Base-by-base conservation (phyloP, 2,113 vertebrate species). In the Gulo gulo region DNA sequence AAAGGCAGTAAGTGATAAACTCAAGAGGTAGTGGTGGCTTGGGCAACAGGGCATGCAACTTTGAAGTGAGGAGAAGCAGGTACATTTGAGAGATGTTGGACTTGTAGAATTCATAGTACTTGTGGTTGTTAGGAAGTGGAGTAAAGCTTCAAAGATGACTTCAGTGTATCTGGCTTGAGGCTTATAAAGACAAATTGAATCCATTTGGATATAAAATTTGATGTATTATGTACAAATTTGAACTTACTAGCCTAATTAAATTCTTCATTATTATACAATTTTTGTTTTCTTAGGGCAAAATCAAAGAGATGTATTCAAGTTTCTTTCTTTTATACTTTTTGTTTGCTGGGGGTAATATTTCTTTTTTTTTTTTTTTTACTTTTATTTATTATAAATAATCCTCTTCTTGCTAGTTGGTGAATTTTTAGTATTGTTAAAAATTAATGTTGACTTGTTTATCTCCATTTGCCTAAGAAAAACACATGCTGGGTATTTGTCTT, bases 401-500 rank as follows among this genome's bases (percentile, higher is more conserved):
- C 1, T 18, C 11, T 16, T 86, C 71, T 80, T 67, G 16, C 10
- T 61, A 6, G 15, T 82, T 34, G 71, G 16, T 61, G 0, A 50
- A 55, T 91, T 71, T 55, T 79, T 57, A 87, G 63, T 36, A 36
- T 47, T 79, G 7, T 29, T 95, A 78, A 78, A 96, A 91, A 91
- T 76, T 36, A 88, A 47, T 50, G 1, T 76, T 34, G 18, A 26
- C 23, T 21, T 88, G 13, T 65, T 86, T 57, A 42, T 26, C 20
- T 74, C 2, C 2, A 71, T 96, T 94, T 88, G 2, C 45, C 16
- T 52, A 50, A 87, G 79, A 87, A 91, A 80, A 73, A 71, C 34
- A 88, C 34, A 26, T 79, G 8, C 11, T 50, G 7, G 1, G 9
- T 91, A 15, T 76, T 95, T 29, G 9, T 63, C 26, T 61, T 69